Evolutionary conservation across 2,797 vertebrate genomes (phyloP).

Genomic region (Onychomys torridus): DNA sequence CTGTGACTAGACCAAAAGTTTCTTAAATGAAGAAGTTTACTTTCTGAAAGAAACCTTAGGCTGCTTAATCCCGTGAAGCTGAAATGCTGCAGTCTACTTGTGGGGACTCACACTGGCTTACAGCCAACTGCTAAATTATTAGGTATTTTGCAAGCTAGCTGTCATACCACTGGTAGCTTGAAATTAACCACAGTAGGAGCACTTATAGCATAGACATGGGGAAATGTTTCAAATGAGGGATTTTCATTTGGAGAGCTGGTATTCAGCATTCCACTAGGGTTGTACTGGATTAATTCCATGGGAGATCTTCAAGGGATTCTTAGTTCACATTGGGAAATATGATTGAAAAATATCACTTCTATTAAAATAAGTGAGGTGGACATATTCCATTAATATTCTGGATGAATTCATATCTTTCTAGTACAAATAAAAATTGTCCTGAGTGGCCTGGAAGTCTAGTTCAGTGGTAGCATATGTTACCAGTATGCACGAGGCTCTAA

Average conservation of each 20-base stretch:
- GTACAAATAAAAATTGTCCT: not conserved
- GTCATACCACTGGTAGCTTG: constrained; percentile 46
- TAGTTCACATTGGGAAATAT: constrained; percentile 20
- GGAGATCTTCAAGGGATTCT: not conserved
- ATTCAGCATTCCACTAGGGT: not conserved
- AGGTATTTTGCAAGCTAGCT: constrained; percentile 47
- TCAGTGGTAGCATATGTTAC: not conserved
- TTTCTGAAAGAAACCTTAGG: constrained; percentile 30
- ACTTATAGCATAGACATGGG: not conserved
- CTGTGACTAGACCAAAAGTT: not conserved
- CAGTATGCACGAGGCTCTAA: not conserved
- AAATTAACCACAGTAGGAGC: constrained; percentile 22
- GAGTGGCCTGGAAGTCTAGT: not conserved
- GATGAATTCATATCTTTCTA: constrained; percentile 15
- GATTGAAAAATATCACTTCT: not conserved
- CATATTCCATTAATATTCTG: constrained; percentile 8
- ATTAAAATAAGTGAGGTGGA: constrained; percentile 46
- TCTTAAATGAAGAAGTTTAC: constrained; percentile 32
- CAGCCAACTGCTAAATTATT: constrained; percentile 34
- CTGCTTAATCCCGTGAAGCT: not conserved
- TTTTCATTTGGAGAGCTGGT: constrained; percentile 22
- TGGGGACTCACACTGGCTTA: not conserved
- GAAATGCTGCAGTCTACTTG: not conserved
- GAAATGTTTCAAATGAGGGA: constrained; percentile 48
- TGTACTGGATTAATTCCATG: constrained; percentile 35